phyloP scores from a whole-genome alignment of 2,113 vertebrate species.

The Daubentonia madagascariensis region DNA sequence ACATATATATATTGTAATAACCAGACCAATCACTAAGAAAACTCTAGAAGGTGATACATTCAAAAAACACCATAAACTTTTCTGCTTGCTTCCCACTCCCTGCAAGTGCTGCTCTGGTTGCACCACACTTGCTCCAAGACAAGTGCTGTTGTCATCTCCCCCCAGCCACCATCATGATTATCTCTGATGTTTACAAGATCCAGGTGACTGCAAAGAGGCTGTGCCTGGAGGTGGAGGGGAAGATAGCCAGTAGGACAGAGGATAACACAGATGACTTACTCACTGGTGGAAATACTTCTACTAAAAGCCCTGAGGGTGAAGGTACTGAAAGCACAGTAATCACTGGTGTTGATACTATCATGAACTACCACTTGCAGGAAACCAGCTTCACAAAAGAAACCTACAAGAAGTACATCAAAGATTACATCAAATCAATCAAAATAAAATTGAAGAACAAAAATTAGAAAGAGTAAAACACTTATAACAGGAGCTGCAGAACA shows the following conservation, averaged over 20 bases:
- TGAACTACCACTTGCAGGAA: background rate
- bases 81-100: background rate
- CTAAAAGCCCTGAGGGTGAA: background rate
- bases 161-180: background rate
- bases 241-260: background rate
- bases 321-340: background rate
- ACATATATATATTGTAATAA: background rate
- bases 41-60: background rate
- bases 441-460: background rate
- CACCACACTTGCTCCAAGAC: background rate
- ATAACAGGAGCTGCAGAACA: background rate
- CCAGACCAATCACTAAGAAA: background rate
- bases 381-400: background rate
- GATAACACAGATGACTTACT: background rate
- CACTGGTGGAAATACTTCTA: background rate
- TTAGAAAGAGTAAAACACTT: background rate
- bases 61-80: background rate
- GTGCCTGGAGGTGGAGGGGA: background rate
- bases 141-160: background rate
- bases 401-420: background rate
- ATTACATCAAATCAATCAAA: background rate
- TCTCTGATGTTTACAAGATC: background rate
- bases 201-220: background rate
- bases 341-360: background rate
- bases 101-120: background rate